Evolutionary conservation across 2,888 invertebrate species (phyloP).

Genomic region (Eupeodes luniger): DNA sequence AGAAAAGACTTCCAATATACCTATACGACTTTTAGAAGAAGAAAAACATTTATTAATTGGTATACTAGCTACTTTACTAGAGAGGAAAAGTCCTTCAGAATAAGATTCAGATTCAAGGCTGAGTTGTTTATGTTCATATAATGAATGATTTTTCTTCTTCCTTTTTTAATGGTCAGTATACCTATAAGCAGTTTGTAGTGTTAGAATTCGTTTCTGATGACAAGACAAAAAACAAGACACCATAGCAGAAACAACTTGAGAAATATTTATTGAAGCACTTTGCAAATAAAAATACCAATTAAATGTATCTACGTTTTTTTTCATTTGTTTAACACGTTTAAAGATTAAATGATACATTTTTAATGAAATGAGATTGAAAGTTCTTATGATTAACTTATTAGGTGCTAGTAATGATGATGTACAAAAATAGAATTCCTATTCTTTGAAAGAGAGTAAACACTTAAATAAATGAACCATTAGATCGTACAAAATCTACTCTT

Average conservation of each 20-base stretch:
- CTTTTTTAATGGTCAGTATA: neutral
- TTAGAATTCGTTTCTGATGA: neutral
- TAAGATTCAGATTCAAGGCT: slow-evolving; percentile 26
- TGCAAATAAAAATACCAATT: slow-evolving; percentile 23
- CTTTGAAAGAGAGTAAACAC: too few species aligned
- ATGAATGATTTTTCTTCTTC: neutral
- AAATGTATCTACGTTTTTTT: neutral
- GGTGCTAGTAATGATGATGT: too few species aligned
- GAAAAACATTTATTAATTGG: slow-evolving; percentile 26
- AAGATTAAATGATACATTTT: too few species aligned
- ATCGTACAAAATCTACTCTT: too few species aligned
- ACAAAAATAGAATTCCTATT: too few species aligned
- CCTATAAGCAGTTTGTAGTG: neutral
- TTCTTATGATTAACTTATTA: too few species aligned
- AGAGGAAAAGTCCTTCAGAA: slow-evolving; percentile 18
- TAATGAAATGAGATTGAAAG: too few species aligned
- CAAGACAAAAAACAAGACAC: neutral
- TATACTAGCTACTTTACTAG: neutral
- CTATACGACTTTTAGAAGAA: neutral
- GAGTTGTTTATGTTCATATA: neutral
- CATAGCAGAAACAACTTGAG: slow-evolving; percentile 1
- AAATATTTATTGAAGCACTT: slow-evolving; percentile 22
- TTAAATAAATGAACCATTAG: too few species aligned
- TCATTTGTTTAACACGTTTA: too few species aligned
- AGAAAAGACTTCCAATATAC: too few species aligned